Base-by-base conservation (phyloP, 2,797 vertebrate genomes). In the Anomalospiza imberbis region DNA sequence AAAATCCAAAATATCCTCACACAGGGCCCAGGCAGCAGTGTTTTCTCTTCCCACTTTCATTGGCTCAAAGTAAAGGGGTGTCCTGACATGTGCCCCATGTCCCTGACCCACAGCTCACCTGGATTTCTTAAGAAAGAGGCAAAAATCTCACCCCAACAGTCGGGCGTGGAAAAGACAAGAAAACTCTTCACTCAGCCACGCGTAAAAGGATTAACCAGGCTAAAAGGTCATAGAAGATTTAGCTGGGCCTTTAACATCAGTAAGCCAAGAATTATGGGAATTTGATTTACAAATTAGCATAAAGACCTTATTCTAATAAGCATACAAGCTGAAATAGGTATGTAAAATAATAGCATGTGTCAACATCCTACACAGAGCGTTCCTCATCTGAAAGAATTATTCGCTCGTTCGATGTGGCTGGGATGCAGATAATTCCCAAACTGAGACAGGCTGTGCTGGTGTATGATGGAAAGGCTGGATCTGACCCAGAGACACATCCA, bases 211-310 rank as follows among this genome's bases (percentile, higher is more conserved):
- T 96, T 96, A 96, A 76, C 78, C 75, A 16, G 92, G 95, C 94
- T 96, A 92, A 96, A 96, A 96, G 96, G 96, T 96, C 96, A 67
- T 6, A 89, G 91, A 89, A 96, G 96, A 92, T 96, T 96, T 96
- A 96, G 86, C 81, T 42, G 74, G 94, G 89, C 94, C 94, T 95
- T 96, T 95, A 95, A 78, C 89, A 95, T 94, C 94, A 73, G 91
- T 96, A 96, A 96, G 94, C 87, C 96, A 95, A 93, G 96, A 96
- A 96, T 95, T 92, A 96, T 95, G 94, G 95, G 96, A 96, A 93
- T 92, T 96, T 96, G 95, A 91, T 95, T 95, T 92, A 85, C 92
- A 95, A 96, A 96, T 96, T 96, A 96, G 96, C 96, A 95, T 96
- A 96, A 96, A 93, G 95, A 92, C 96, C 92, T 96, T 94, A 96